Evolutionary conservation across 2,113 vertebrate genomes (phyloP).

Genomic region (Pachypanchax playfairii): DNA sequence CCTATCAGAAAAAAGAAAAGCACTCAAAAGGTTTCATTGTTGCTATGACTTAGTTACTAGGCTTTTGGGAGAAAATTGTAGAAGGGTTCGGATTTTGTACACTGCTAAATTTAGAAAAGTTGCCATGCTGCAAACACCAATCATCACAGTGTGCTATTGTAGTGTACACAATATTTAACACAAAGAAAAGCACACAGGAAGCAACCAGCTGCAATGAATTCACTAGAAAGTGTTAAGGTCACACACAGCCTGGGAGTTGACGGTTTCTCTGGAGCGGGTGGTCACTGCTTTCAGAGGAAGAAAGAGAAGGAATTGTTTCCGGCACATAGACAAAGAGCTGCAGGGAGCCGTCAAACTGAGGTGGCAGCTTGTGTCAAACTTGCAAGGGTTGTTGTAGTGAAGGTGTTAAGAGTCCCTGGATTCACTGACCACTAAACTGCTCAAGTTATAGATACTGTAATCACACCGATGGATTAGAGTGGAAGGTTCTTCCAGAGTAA

Average conservation of each 20-base stretch:
- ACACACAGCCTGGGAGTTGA: conserved; percentile 66
- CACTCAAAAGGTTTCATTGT: conserved; percentile 17
- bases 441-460: conserved; percentile 13
- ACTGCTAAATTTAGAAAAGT: conserved; percentile 47
- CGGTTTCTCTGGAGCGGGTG: conserved; percentile 55
- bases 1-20: not conserved
- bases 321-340: conserved; percentile 62
- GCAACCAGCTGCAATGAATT: conserved; percentile 64
- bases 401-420: conserved; percentile 52
- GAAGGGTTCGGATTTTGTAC: conserved; percentile 29
- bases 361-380: conserved; percentile 77
- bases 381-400: conserved; percentile 54
- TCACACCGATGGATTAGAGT: conserved; percentile 5
- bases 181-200: conserved; percentile 62
- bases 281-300: conserved; percentile 67
- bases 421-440: conserved; percentile 23
- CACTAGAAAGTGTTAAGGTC: conserved; percentile 72
- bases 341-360: conserved; percentile 67
- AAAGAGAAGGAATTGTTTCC: conserved; percentile 69
- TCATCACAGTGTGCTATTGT: conserved; percentile 57
- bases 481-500: not conserved
- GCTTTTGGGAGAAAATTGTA: conserved; percentile 18
- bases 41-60: conserved; percentile 4
- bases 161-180: conserved; percentile 47
- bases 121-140: conserved; percentile 27